phyloP scores from a whole-genome alignment of 2,113 vertebrate species.

The Hippolais icterina region DNA sequence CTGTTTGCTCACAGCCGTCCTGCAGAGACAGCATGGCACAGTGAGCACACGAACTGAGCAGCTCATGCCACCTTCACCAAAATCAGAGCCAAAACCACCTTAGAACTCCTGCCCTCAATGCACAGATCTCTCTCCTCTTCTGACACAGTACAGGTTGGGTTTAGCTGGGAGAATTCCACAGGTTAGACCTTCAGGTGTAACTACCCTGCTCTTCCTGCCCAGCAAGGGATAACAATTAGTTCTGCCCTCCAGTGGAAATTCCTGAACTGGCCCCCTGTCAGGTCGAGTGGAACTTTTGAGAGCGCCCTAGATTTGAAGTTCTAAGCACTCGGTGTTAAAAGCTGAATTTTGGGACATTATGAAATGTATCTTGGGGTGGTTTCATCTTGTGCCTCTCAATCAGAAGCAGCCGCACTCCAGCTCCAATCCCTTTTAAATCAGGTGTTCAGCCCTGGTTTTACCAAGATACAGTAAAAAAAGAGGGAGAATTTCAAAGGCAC shows the following conservation, averaged over 20 bases:
- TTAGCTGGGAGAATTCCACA: background rate
- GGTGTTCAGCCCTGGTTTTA: background rate
- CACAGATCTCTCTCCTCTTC: background rate
- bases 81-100: background rate
- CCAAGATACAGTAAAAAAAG: background rate
- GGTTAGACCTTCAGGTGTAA: background rate
- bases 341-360: background rate
- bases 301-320: background rate
- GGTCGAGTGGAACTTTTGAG: background rate
- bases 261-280: background rate
- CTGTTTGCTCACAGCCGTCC: slow-evolving; percentile 61
- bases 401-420: background rate
- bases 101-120: background rate
- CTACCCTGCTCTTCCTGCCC: background rate
- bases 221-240: background rate
- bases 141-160: background rate
- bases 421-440: background rate
- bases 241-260: background rate
- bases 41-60: slow-evolving; percentile 11
- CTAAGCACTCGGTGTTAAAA: background rate
- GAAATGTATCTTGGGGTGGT: background rate
- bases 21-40: slow-evolving; percentile 19
- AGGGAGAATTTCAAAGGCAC: background rate
- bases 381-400: background rate
- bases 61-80: background rate